These are phyloP conservation scores for Hemibates koningsi DNA, from an alignment of 2,113 vertebrate genomes.

Conservation along the genomic window DNA sequence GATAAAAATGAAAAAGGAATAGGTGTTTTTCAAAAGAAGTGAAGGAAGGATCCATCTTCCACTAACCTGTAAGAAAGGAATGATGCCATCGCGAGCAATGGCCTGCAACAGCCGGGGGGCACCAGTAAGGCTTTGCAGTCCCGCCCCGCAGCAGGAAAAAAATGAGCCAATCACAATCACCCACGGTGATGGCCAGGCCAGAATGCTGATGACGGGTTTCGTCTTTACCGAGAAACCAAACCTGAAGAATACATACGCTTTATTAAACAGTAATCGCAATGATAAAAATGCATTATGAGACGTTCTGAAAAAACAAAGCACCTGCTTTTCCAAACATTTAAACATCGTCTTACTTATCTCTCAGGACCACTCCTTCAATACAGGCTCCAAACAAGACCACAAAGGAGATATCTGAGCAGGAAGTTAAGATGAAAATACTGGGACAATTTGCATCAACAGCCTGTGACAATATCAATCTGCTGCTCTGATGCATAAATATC, in stretches of 20 bases:
- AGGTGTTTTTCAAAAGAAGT: accelerated
- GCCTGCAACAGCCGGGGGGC: conserved; percentile 91
- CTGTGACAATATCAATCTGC: background rate
- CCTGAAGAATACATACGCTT: conserved; percentile 45
- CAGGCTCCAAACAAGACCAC: conserved; percentile 91
- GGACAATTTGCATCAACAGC: background rate
- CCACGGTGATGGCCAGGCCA: conserved; percentile 96
- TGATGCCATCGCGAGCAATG: conserved; percentile 87
- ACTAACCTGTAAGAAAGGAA: conserved; percentile 86
- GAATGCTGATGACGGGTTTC: conserved; percentile 82
- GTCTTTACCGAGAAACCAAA: conserved; percentile 85
- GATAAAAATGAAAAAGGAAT: background rate
- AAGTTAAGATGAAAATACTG: conserved; percentile 43
- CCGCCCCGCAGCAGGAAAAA: conserved; percentile 95
- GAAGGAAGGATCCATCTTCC: background rate
- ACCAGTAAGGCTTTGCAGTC: conserved; percentile 91
- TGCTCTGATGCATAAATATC: background rate
- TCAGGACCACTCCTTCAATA: conserved; percentile 89
- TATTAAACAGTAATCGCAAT: background rate
- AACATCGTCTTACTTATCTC: conserved; percentile 85
- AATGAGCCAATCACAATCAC: conserved; percentile 96
- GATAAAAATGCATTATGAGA: background rate
- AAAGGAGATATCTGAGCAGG: conserved; percentile 82
- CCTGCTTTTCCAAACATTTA: background rate
- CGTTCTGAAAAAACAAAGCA: accelerated